These are phyloP conservation scores for Schlechtendalia chinensis DNA, from an alignment of 1,140 invertebrate genomes.

Conservation along the genomic window DNA sequence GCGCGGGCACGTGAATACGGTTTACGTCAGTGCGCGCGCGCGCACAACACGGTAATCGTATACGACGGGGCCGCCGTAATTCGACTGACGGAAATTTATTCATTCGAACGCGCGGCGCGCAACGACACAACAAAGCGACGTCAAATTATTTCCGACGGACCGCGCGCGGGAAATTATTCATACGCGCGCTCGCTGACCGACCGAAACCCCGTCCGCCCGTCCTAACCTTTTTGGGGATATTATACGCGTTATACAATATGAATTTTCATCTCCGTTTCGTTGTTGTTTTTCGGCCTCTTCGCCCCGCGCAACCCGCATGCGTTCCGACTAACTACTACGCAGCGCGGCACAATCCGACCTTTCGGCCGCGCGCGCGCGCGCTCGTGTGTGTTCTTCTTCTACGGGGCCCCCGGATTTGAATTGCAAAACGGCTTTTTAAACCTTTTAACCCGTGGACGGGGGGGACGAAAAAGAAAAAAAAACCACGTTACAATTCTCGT, in stretches of 20 bases:
- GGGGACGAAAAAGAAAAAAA: background rate
- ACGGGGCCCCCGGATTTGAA: background rate
- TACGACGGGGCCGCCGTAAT: background rate
- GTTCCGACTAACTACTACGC: background rate
- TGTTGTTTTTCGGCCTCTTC: background rate
- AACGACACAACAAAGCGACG: background rate
- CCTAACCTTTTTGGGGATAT: background rate
- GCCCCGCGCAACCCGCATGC: too few species aligned
- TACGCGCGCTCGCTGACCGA: background rate
- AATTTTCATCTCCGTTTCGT: slow-evolving; percentile 37
- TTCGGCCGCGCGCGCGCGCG: background rate
- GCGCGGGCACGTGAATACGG: background rate
- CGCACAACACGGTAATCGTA: too few species aligned
- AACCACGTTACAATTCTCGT: background rate
- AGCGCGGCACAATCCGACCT: slow-evolving; percentile 13
- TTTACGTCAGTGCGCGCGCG: too few species aligned
- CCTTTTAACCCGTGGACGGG: slow-evolving; percentile 1
- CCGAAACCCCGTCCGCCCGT: background rate
- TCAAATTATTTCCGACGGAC: slow-evolving; percentile 9
- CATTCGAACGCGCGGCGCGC: background rate
- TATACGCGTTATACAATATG: background rate
- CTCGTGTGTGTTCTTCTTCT: too few species aligned
- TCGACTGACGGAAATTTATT: slow-evolving; percentile 19
- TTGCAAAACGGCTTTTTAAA: slow-evolving; percentile 30
- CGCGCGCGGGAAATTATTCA: slow-evolving; percentile 29